Conservation (phyloP, 2,888 invertebrate genomes). For the Gastracanthus pulcherrimus region DNA sequence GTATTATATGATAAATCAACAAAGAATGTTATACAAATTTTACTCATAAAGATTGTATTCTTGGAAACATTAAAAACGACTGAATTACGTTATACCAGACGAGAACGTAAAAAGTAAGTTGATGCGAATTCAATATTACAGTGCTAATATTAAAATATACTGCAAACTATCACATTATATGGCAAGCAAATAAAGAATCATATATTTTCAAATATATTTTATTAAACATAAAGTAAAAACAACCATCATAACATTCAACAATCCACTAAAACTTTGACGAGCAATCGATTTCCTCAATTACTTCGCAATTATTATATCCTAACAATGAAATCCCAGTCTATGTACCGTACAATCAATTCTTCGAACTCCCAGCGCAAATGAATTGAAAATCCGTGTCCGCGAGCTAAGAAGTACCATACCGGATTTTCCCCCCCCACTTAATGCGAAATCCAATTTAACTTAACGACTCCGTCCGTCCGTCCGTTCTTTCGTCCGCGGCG, state of each 20-base stretch:
- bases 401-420: neutral
- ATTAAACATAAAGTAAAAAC: no score
- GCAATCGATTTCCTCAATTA: no score
- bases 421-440: neutral
- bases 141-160: neutral
- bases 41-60: neutral
- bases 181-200: neutral
- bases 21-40: no score
- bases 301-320: no score
- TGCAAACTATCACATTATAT: constrained; percentile 1
- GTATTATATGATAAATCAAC: no score
- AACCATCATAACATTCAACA: no score
- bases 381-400: neutral
- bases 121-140: neutral
- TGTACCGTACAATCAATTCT: neutral
- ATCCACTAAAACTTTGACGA: no score
- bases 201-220: neutral
- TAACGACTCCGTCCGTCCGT: constrained; percentile 4
- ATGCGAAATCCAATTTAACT: constrained; percentile 5
- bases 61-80: no score
- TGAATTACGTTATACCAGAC: neutral
- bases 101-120: neutral
- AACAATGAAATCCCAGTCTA: neutral
- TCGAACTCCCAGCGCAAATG: neutral
- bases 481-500: no score